Evolutionary conservation across 2,888 invertebrate genomes (phyloP), one percentile per base, ranked within the genome.

Genomic region (Leucozona laternaria): DNA sequence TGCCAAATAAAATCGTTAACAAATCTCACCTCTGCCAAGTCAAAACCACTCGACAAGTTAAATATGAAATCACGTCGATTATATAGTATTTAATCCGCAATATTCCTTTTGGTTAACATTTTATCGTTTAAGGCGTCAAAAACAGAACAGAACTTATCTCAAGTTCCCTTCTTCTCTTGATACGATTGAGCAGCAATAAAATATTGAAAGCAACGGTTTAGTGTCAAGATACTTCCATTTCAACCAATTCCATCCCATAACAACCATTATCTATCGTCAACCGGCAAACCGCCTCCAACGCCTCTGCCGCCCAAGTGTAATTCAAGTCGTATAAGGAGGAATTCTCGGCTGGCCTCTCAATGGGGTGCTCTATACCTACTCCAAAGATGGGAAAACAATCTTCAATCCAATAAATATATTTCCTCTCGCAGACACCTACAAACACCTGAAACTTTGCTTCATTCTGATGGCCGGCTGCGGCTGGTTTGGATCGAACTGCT

Each of bases 391-490:
- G 20, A 62, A 34, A 72, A 64, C 66, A 60, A 73, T 68, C 66
- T 77, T 15, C 68, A 57, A 17, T 85, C 55, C 76, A 85, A 85
- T 80, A 85, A 85, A 85, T 85, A 77, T 78, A 68, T 57, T 10
- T 66, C 8, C 20, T 17, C 31, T 20, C 60, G 68, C 53, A 80
- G 58, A 58, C 75, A 43, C 15, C 43, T 43, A n/a, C n/a, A 43
- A 79, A 43, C 45, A 64, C 50, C 66, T 68, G 50, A 68, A 76
- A 70, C 58, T 72, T 72, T 73, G 55, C n/a, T 43, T 43, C 2
- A 43, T n/a, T 43, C 50, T 73, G 31, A 0, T n/a, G n/a, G n/a
- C n/a, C n/a, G n/a, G n/a, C n/a, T n/a, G n/a, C 11, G 31, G 10
- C 31, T 22, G 34, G 22, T 50, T 22, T 43, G 43, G 43, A 40